Percentiles rank a stretch among this genome's conserved stretches.
Conservation (phyloP, 37 sponge, comb jelly and placozoan species). For the Theonella swinhoei region DNA sequence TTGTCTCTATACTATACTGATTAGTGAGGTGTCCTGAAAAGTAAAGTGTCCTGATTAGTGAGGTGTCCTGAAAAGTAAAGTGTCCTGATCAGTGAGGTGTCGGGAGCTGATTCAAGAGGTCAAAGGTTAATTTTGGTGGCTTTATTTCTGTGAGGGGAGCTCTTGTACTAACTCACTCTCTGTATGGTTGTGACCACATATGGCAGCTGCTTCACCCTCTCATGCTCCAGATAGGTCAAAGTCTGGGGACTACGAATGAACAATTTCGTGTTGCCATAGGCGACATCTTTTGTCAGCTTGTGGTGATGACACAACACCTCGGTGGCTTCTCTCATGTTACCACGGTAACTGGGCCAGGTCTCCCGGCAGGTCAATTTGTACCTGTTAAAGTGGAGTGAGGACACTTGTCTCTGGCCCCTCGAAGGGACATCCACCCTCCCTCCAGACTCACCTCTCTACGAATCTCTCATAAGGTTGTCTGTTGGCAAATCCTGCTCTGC, state of each 20-base stretch:
- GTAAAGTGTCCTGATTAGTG: too few relatives aligned
- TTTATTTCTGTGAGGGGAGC: too few relatives aligned
- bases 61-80: too few relatives aligned
- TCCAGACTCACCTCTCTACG: constrained; percentile 45
- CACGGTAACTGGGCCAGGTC: constrained; percentile 65
- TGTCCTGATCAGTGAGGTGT: too few relatives aligned
- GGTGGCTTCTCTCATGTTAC: constrained; percentile 23
- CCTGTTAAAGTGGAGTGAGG: too few relatives aligned
- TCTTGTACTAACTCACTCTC: constrained; percentile 46
- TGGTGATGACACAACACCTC: constrained; percentile 23
- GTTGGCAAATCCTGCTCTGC: constrained; percentile 83
- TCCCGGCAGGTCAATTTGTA: constrained; percentile 74
- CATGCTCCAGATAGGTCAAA: constrained; percentile 65
- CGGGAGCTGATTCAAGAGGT: too few relatives aligned
- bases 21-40: too few relatives aligned
- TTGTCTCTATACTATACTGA: too few relatives aligned
- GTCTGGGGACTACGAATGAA: constrained; percentile 78
- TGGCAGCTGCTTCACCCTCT: constrained; percentile 50
- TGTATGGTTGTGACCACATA: constrained; percentile 54
- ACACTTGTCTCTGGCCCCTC: neutral
- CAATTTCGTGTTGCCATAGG: constrained; percentile 76
- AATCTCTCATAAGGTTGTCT: constrained; percentile 78
- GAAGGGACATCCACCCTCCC: neutral
- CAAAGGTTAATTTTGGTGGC: too few relatives aligned
- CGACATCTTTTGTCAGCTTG: constrained; percentile 41